Percentiles rank a stretch among this genome's conserved stretches.
Evolutionary conservation across 2,888 invertebrate species (phyloP).

Genomic region (Drosophila silvestris): DNA sequence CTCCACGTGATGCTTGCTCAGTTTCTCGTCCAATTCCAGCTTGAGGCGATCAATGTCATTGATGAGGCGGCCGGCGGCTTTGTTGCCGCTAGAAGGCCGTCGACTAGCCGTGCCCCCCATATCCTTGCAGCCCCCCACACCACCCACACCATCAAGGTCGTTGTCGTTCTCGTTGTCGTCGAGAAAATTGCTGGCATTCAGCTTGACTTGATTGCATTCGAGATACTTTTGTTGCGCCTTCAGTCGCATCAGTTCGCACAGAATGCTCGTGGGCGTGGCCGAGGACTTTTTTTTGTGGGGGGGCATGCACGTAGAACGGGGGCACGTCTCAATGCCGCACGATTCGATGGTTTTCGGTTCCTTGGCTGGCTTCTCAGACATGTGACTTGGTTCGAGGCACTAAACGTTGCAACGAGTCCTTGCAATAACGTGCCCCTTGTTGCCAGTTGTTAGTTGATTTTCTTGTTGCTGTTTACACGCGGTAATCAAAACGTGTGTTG

Average conservation of each 20-base stretch:
- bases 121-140: neutral
- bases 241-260: slow-evolving; percentile 84
- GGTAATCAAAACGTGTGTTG: slow-evolving; percentile 82
- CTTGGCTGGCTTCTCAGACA: slow-evolving; percentile 39
- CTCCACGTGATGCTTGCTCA: slow-evolving; percentile 61
- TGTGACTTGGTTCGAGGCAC: slow-evolving; percentile 42
- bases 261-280: slow-evolving; percentile 74
- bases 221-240: slow-evolving; percentile 85
- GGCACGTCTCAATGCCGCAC: slow-evolving; percentile 6
- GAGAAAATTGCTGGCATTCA: slow-evolving; percentile 79
- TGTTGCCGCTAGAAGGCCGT: slow-evolving; percentile 39
- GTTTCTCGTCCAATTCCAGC: slow-evolving; percentile 66
- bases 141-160: slow-evolving; percentile 8
- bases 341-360: slow-evolving; percentile 1
- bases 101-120: slow-evolving; percentile 1
- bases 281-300: slow-evolving; percentile 22
- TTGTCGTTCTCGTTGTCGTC: slow-evolving; percentile 61
- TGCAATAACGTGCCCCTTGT: slow-evolving; percentile 44
- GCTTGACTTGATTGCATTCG: slow-evolving; percentile 83
- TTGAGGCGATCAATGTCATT: slow-evolving; percentile 81
- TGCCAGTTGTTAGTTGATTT: slow-evolving; percentile 30
- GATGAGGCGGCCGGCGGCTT: slow-evolving; percentile 55
- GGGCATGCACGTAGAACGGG: slow-evolving; percentile 2
- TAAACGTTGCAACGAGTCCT: slow-evolving; percentile 66
- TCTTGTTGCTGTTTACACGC: slow-evolving; percentile 79